Base-by-base conservation (phyloP, 2,888 invertebrate genomes). In the Trissonchulus latispiculum region DNA sequence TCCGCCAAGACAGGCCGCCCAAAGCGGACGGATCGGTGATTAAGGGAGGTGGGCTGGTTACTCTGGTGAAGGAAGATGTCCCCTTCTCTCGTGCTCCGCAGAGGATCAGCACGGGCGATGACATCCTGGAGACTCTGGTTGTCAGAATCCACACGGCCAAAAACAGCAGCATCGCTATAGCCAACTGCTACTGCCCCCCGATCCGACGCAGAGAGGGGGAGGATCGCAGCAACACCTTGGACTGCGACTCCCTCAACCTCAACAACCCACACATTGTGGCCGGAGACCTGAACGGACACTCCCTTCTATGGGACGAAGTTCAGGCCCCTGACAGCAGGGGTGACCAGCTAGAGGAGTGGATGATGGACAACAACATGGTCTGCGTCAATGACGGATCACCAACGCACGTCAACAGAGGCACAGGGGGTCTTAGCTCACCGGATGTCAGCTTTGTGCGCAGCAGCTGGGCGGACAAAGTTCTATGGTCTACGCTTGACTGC, bases 181-280 rank as follows among this genome's bases (percentile, higher is more conserved):
- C 28, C 66, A 64, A 64, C n/a, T 64, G 66, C 35, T 64, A 64
- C 66, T 64, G 66, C 66, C 66, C 66, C 31, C 66, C 66, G 35
- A 64, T 64, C 35, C 8, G 66, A 33, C 8, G 28, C 35, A 64
- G 15, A 8, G 31, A 29, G 35, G 28, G 28, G 8, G 66, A n/a
- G 35, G n/a, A 64, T n/a, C 8, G 66, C 8, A 8, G 18, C n/a
- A n/a, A n/a, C n/a, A n/a, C n/a, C n/a, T n/a, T n/a, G n/a, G n/a
- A n/a, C n/a, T n/a, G n/a, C n/a, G n/a, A n/a, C n/a, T n/a, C n/a
- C n/a, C 31, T 64, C 35, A n/a, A 8, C 8, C 66, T 15, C 8
- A 15, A 15, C 8, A 8, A 8, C 8, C 8, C 66, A 32, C 8
- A 15, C 8, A 8, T 64, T 15, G 18, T 64, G n/a, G n/a, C n/a